phyloP scores from a whole-genome alignment of 2,113 vertebrate genomes.

The Phaethon lepturus region DNA sequence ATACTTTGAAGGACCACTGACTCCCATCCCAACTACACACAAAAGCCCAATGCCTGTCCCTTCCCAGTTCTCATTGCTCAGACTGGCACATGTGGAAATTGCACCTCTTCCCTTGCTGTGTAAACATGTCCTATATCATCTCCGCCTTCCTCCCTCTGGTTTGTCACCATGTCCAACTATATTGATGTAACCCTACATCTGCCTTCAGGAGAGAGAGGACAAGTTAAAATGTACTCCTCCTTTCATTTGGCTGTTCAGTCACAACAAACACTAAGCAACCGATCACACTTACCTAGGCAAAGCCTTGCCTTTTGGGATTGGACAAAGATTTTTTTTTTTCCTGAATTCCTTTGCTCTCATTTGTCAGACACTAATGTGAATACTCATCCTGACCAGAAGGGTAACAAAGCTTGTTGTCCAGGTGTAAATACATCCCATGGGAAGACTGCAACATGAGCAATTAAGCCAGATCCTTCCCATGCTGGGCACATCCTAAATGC shows the following conservation, averaged over 20 bases:
- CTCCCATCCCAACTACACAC: not conserved
- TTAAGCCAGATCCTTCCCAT: not conserved
- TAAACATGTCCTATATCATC: not conserved
- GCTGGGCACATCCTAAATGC: not conserved
- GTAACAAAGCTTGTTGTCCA: not conserved
- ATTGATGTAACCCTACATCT: not conserved
- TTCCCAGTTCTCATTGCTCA: not conserved
- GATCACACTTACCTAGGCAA: not conserved
- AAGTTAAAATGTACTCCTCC: not conserved
- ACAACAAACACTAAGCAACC: not conserved
- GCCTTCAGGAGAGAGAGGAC: not conserved
- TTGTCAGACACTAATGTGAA: not conserved
- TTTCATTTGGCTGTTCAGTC: not conserved
- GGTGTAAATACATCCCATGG: not conserved
- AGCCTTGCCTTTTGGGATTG: not conserved
- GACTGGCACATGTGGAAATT: not conserved
- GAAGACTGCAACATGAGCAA: not conserved
- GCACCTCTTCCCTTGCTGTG: not conserved
- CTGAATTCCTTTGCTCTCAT: not conserved
- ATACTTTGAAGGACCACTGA: not conserved
- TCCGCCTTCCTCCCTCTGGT: fast-evolving
- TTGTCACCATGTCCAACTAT: not conserved
- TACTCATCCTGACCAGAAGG: not conserved
- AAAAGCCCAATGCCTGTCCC: not conserved
- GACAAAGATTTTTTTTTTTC: not conserved